Evolutionary conservation across 1,140 invertebrate species (phyloP), one percentile per base, ranked within the genome.

Genomic region (Spodoptera frugiperda): DNA sequence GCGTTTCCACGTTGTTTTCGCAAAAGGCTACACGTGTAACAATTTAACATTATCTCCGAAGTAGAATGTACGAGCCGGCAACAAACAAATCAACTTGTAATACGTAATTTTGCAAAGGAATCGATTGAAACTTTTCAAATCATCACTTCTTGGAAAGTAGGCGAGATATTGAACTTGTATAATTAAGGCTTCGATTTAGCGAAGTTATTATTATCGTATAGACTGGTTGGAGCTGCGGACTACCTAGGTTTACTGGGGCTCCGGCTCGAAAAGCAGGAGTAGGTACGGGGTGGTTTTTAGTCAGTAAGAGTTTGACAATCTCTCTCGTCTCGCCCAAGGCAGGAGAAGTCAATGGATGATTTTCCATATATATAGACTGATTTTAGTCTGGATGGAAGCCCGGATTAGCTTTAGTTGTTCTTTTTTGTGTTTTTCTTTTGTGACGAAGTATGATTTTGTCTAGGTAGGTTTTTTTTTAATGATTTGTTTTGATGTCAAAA

Each of bases 111-210:
- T 8, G 17, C 11, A 11, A 68, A 12, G 21, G 51, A 68, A 51
- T 30, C 21, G 11, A 68, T 46, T 1, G 19, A 53, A 68, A 68
- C 65, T 68, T 51, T 68, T 51, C 46, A 51, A 51, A 68, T 51
- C n/a, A 53, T 4, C 65, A 30, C 17, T 19, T 65, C 17, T 44
- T 17, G 10, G 4, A 10, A 51, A 51, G 48, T 51, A 49, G n/a
- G 10, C n/a, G 15, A 49, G 57, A 11, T 44, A 65, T 65, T 51
- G 46, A 68, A 68, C 46, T 68, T 68, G 33, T 68, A 53, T 17
- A 49, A 68, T 68, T 53, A 68, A 30, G 65, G 25, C 44, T 21
- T 51, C 21, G 19, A 51, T 68, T 68, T 33, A 68, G 21, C 19
- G 6, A 53, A 53, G 21, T 53, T 33, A 14, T 68, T 51, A 53